Percentiles rank a stretch among this genome's conserved stretches.
These are phyloP conservation scores for Pollachius pollachius DNA, from an alignment of 2,113 vertebrate genomes.

Conservation along the genomic window DNA sequence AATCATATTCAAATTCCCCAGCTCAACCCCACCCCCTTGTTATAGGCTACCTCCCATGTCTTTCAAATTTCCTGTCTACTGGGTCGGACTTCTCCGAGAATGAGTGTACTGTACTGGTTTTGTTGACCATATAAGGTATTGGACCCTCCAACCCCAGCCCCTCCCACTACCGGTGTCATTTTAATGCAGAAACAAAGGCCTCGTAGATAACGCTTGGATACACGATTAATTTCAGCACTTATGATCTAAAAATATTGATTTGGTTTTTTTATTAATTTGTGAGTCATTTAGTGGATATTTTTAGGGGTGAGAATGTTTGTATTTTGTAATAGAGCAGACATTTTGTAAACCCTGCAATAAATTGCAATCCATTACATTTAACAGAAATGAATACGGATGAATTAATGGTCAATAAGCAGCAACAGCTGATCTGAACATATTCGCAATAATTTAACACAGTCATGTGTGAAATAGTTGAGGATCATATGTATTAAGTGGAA, in stretches of 20 bases:
- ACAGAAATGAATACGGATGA: no score
- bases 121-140: constrained; percentile 74
- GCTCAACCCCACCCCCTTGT: constrained; percentile 44
- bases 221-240: neutral
- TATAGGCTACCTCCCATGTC: constrained; percentile 59
- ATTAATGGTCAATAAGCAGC: no score
- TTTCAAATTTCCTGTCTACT: constrained; percentile 62
- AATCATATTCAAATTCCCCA: constrained; percentile 53
- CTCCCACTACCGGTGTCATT: constrained; percentile 26
- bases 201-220: constrained; percentile 15
- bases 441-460: no score
- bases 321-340: neutral
- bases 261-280: neutral
- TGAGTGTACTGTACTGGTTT: constrained; percentile 65
- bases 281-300: neutral
- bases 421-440: no score
- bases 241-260: neutral
- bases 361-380: no score
- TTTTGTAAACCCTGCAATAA: no score
- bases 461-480: no score
- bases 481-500: no score
- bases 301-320: neutral
- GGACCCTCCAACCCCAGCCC: constrained; percentile 49
- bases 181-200: constrained; percentile 48
- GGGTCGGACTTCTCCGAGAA: constrained; percentile 49